Evolutionary conservation across 2,888 invertebrate genomes (phyloP), one percentile per base, ranked within the genome.

Genomic region (Rugalucina vietnamica): DNA sequence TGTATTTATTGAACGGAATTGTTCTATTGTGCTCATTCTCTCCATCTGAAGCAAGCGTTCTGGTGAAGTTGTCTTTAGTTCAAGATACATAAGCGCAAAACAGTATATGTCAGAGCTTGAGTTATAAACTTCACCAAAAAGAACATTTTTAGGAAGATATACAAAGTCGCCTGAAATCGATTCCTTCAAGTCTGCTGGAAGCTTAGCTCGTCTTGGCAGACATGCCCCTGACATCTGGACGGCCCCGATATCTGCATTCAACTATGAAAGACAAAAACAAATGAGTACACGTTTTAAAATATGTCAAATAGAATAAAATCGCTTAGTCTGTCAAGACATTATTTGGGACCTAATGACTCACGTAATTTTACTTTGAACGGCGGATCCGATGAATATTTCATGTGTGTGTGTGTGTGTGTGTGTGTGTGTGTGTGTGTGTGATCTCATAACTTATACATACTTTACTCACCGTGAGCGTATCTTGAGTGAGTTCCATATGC

Each of bases 401-500:
- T n/a, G n/a, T n/a, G n/a, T n/a, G n/a, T n/a, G n/a, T n/a, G n/a
- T n/a, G n/a, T n/a, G n/a, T n/a, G n/a, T n/a, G n/a, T n/a, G n/a
- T n/a, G n/a, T n/a, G n/a, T n/a, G n/a, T n/a, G n/a, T n/a, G n/a
- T n/a, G n/a, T n/a, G n/a, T n/a, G n/a, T n/a, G n/a, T n/a, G n/a
- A n/a, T n/a, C n/a, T n/a, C n/a, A n/a, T n/a, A n/a, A n/a, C n/a
- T n/a, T n/a, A n/a, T n/a, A n/a, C n/a, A n/a, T n/a, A n/a, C n/a
- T n/a, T n/a, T 5, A 39, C 89, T 60, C 72, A 87, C 87, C 71
- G 87, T 85, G 1, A 87, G 21, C 18, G 87, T 83, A 37, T 85
- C 79, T 29, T 34, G 80, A n/a, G 76, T 73, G 60, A 87, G 69
- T 18, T 87, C 87, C 87, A 87, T 87, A 36, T 87, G 87, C 0